phyloP scores from a whole-genome alignment of 2,797 vertebrate species.

The Enteromius anoplus region DNA sequence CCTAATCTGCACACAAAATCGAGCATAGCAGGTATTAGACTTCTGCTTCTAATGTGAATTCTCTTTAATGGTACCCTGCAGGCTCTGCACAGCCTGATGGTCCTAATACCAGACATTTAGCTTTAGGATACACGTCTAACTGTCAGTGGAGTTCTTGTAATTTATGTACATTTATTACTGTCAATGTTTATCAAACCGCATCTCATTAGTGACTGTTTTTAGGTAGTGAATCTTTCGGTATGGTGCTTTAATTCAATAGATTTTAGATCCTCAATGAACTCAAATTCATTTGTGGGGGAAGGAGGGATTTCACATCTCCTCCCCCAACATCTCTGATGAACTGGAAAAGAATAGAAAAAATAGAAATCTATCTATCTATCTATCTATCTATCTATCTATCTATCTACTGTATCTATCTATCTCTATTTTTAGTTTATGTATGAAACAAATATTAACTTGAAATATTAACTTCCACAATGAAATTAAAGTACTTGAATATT shows the following conservation, averaged over 20 bases:
- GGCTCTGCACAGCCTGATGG: constrained; percentile 5
- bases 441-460: background rate
- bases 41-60: constrained; percentile 24
- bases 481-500: background rate
- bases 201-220: constrained; percentile 34
- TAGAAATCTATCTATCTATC: background rate
- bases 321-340: constrained; percentile 20
- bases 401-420: background rate
- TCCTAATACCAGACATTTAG: constrained; percentile 32
- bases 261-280: constrained; percentile 17
- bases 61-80: constrained; percentile 29
- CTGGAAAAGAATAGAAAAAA: constrained; percentile 7
- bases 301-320: constrained; percentile 24
- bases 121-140: constrained; percentile 22
- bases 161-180: constrained; percentile 44
- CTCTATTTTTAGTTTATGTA: background rate
- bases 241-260: constrained; percentile 22
- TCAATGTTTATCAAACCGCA: background rate
- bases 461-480: background rate
- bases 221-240: background rate
- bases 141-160: constrained; percentile 5
- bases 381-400: constrained; percentile 2
- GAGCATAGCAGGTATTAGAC: constrained; percentile 41
- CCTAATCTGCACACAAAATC: constrained; percentile 35
- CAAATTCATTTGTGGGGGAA: constrained; percentile 18